Percentiles rank a stretch among this genome's conserved stretches.
phyloP scores from a whole-genome alignment of 1,140 invertebrate species.

The Druon quercuslanigerum region DNA sequence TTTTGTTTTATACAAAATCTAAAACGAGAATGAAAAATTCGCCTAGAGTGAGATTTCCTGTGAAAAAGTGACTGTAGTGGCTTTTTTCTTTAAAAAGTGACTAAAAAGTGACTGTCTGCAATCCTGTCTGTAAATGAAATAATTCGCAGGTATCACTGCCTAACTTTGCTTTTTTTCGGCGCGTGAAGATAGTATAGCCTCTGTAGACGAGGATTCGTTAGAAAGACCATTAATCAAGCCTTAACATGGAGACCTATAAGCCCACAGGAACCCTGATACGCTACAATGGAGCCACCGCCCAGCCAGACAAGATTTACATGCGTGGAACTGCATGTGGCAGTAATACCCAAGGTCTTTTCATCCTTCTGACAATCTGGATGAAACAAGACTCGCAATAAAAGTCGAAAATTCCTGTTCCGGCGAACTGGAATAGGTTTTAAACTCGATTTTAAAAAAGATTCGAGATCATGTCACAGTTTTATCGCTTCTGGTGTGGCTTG shows the following conservation, averaged over 20 bases:
- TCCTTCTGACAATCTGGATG: background rate
- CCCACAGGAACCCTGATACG: conserved; percentile 19
- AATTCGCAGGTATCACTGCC: too few relatives aligned
- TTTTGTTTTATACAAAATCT: too few relatives aligned
- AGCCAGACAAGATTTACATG: conserved; percentile 26
- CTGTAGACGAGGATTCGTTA: conserved; percentile 22
- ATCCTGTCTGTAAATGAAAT: too few relatives aligned
- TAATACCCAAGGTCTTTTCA: conserved; percentile 11
- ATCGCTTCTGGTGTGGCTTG: too few relatives aligned
- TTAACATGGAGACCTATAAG: conserved; percentile 18
- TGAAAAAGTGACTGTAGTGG: too few relatives aligned
- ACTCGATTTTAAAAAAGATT: too few relatives aligned
- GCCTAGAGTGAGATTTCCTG: too few relatives aligned
- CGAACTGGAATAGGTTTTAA: background rate
- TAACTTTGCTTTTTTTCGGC: too few relatives aligned
- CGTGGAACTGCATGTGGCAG: conserved; percentile 7
- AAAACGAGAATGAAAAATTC: too few relatives aligned
- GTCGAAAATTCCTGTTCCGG: background rate
- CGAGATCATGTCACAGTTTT: too few relatives aligned
- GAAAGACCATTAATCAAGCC: conserved; percentile 24
- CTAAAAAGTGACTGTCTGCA: too few relatives aligned
- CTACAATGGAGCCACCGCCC: conserved; percentile 27
- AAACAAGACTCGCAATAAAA: background rate
- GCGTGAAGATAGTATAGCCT: background rate
- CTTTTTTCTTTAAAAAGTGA: too few relatives aligned